Base-by-base conservation (phyloP, 2,113 vertebrate species). In the Neofelis nebulosa region DNA sequence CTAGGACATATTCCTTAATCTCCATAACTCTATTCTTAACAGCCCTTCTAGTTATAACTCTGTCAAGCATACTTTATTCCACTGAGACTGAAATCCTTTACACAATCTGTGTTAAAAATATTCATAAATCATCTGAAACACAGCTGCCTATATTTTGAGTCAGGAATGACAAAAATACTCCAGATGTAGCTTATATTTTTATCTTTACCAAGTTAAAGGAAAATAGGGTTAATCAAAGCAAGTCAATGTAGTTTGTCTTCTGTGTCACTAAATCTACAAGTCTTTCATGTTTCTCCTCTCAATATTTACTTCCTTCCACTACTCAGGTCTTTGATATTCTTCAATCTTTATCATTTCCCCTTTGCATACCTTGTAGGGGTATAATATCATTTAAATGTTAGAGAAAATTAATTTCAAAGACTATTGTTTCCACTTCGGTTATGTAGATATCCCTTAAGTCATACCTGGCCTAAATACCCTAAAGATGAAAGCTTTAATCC, bases 61-160 rank as follows among this genome's bases (percentile, higher is more conserved):
- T 73, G 86, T 95, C 89, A 96, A 78, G 65, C 68, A 29, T 71
- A 65, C 36, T 94, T 96, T 94, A 93, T 91, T 86, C 93, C 71
- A 41, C 45, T 74, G 86, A 73, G 91, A 86, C 9, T 88, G 65
- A 97, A 96, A 91, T 87, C 12, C 89, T 97, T 81, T 96, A 93
- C 4, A 96, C 65, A 83, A 79, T 95, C 81, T 94, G 36, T 76
- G 79, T 97, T 93, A 78, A 96, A 95, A 93, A 91, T 88, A 93
- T 68, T 85, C 96, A 89, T 94, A 97, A 93, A 97, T 91, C 86
- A 86, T 93, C 76, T 94, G 96, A 96, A 96, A 91, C 66, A 95
- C 55, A 88, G 89, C 50, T 92, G 41, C 82, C 85, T 97, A 23
- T 85, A 85, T 94, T 88, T 96, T 93, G 25, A 81, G 65, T 89